Conservation (phyloP, 2,797 vertebrate genomes). For the Microchirus variegatus region DNA sequence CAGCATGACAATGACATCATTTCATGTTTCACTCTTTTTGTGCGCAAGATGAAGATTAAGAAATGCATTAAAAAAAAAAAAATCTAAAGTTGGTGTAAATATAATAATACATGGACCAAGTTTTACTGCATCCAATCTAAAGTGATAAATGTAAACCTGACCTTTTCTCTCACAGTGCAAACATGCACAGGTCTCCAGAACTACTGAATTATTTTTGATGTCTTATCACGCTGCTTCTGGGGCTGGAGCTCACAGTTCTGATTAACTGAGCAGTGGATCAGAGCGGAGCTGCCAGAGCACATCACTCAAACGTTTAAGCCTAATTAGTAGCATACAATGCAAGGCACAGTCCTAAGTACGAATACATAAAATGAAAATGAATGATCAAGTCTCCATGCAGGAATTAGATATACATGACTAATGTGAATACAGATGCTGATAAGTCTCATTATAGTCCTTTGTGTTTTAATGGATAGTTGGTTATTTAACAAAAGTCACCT, state of each 20-base stretch:
- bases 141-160: slow-evolving; percentile 12
- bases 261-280: slow-evolving; percentile 49
- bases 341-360: slow-evolving; percentile 32
- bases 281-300: slow-evolving; percentile 41
- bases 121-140: background rate
- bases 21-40: background rate
- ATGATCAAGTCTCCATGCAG: slow-evolving; percentile 35
- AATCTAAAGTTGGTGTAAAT: background rate
- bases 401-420: slow-evolving; percentile 45
- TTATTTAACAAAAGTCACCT: slow-evolving; percentile 44
- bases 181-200: slow-evolving; percentile 1
- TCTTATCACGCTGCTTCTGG: slow-evolving; percentile 18
- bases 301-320: slow-evolving; percentile 60
- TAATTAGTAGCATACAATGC: slow-evolving; percentile 48
- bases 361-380: slow-evolving; percentile 50
- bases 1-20: background rate
- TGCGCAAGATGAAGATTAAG: background rate
- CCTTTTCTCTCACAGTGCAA: slow-evolving; percentile 3
- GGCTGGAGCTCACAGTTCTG: slow-evolving; percentile 20
- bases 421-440: slow-evolving; percentile 48
- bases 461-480: slow-evolving; percentile 19
- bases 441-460: slow-evolving; percentile 41
- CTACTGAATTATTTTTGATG: slow-evolving; percentile 33
- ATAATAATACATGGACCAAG: slow-evolving; percentile 7
- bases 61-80: slow-evolving; percentile 5